Percentiles rank a stretch among this genome's conserved stretches.
These are phyloP conservation scores for Lepeophtheirus nordmannii DNA, from an alignment of 2,888 invertebrate species.

Conservation along the genomic window DNA sequence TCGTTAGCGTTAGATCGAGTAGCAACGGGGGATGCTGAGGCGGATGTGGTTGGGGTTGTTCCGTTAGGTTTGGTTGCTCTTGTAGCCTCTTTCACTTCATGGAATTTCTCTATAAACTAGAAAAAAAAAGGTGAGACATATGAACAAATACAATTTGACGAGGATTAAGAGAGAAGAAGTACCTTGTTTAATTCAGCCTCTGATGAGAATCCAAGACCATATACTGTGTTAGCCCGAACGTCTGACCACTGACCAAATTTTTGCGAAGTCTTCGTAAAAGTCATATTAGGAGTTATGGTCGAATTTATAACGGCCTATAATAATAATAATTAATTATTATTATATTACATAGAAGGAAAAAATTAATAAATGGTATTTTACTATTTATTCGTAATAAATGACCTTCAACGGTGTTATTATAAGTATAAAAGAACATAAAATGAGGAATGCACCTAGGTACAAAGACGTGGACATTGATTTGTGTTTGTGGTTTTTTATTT, in stretches of 20 bases:
- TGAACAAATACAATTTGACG: too few species aligned
- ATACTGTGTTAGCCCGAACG: slow-evolving; percentile 58
- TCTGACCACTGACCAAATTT: slow-evolving; percentile 99
- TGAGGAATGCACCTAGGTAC: too few species aligned
- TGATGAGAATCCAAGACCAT: slow-evolving; percentile 37
- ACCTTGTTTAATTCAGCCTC: slow-evolving; percentile 87
- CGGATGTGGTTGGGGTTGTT: slow-evolving; percentile 58
- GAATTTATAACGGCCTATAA: slow-evolving; percentile 87
- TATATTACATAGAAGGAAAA: neutral
- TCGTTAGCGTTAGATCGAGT: slow-evolving; percentile 38
- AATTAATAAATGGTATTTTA: neutral
- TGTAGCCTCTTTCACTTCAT: slow-evolving; percentile 91
- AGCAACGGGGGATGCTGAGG: slow-evolving; percentile 69
- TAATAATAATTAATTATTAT: slow-evolving; percentile 15
- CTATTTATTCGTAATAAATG: too few species aligned
- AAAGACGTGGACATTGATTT: too few species aligned
- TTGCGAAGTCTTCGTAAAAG: slow-evolving; percentile 94
- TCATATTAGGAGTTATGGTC: slow-evolving; percentile 93
- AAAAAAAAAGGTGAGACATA: slow-evolving; percentile 17
- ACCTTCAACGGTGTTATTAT: too few species aligned
- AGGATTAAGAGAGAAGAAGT: neutral
- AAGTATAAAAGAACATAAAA: too few species aligned
- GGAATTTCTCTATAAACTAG: slow-evolving; percentile 93
- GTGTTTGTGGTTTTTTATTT: too few species aligned
- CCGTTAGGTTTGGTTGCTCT: slow-evolving; percentile 32